Evolutionary conservation across 2,888 invertebrate genomes (phyloP), one percentile per base, ranked within the genome.

Genomic region (Nomada fabriciana): DNA sequence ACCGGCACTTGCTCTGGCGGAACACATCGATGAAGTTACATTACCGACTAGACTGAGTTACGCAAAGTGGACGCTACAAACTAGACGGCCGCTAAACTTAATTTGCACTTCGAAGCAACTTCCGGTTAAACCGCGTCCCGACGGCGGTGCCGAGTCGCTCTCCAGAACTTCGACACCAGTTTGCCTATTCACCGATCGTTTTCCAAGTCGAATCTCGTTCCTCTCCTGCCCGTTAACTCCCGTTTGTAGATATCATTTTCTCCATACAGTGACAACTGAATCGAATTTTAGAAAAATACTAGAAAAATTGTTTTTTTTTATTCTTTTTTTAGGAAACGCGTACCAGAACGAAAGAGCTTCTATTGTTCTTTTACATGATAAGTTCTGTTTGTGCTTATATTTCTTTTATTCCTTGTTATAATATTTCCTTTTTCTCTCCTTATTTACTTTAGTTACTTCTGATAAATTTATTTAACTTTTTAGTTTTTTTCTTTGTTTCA

Each of bases 21-120:
- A 93, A 93, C 91, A 92, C 92, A 93, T 93, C 92, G 93, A 92
- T 92, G 92, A 93, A 93, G 92, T 93, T 92, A 91, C 91, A 92
- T 93, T 92, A 92, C 92, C 90, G 91, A 91, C 89, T 90, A 90
- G 91, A 92, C 89, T 91, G 92, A 93, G 92, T 93, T 93, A 93
- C 92, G 91, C 93, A 93, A 93, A 93, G 92, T 93, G 91, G 86
- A 90, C 89, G 91, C 89, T 90, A 86, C 91, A 91, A 91, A 90
- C 91, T 91, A 90, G 90, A 90, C 90, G 88, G 87, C 88, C 89
- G 88, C 89, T 89, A 91, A 92, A 92, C 91, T 91, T 92, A 90
- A 91, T 92, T 92, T 92, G 89, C 91, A 91, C 91, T 91, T 91
- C 86, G 87, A 87, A 81, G 87, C 90, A 91, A 91, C 90, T 92